Conservation (phyloP, 2,797 vertebrate genomes). For the Euthynnus affinis region DNA sequence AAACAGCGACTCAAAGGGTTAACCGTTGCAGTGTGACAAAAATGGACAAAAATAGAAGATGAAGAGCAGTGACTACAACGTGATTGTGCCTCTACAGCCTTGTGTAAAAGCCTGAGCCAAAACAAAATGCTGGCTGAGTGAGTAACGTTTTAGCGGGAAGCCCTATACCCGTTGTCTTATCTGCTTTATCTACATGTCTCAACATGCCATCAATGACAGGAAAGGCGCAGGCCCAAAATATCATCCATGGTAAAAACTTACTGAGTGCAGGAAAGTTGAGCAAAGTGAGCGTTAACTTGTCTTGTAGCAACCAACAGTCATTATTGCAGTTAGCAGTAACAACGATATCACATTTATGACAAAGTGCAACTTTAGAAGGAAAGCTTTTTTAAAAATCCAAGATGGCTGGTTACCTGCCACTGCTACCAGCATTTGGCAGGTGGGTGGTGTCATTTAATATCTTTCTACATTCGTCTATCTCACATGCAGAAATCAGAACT, state of each 20-base stretch:
- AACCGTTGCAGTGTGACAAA: slow-evolving; percentile 24
- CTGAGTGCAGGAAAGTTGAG: slow-evolving; percentile 33
- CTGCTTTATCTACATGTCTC: slow-evolving; percentile 12
- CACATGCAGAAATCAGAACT: slow-evolving; percentile 10
- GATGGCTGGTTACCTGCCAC: slow-evolving; percentile 20
- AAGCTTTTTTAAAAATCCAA: not conserved
- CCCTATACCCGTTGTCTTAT: not conserved
- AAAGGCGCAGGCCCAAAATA: slow-evolving; percentile 1
- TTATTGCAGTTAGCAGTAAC: not conserved
- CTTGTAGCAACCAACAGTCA: not conserved
- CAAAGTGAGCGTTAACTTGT: slow-evolving; percentile 11
- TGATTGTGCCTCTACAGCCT: not conserved
- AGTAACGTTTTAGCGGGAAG: slow-evolving; percentile 22
- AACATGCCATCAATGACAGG: slow-evolving; percentile 26
- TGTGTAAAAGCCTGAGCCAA: slow-evolving; percentile 12
- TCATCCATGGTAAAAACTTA: not conserved
- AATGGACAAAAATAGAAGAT: not conserved
- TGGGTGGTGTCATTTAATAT: slow-evolving; percentile 13
- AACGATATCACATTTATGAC: slow-evolving; percentile 12
- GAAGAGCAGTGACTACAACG: not conserved
- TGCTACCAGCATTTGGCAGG: slow-evolving; percentile 13
- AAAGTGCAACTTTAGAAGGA: slow-evolving; percentile 30
- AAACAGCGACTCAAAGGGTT: slow-evolving; percentile 12
- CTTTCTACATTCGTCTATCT: not conserved
- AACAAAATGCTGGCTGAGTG: not conserved